phyloP scores from a whole-genome alignment of 1,140 invertebrate species.

The Trinorchestia longiramus region DNA sequence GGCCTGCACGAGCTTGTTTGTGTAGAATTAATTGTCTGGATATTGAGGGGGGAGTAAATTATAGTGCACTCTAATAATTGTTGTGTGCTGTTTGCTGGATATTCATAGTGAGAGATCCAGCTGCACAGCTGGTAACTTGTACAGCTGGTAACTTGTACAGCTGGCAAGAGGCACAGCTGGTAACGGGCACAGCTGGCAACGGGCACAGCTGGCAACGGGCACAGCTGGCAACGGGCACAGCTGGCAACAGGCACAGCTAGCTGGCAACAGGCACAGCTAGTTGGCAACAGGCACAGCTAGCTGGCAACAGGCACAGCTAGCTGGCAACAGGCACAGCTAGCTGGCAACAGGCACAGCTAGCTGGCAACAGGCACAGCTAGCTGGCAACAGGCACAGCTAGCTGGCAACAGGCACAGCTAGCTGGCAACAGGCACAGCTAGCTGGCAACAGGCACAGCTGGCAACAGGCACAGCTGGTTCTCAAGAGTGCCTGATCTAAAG shows the following conservation, averaged over 20 bases:
- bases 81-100: no score
- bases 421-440: background rate
- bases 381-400: background rate
- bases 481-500: background rate
- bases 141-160: background rate
- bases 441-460: no score
- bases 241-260: background rate
- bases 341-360: background rate
- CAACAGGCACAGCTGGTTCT: background rate
- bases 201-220: background rate
- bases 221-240: background rate
- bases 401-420: background rate
- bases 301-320: background rate
- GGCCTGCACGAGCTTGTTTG: no score
- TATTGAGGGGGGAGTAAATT: no score
- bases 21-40: no score
- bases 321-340: background rate
- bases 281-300: background rate
- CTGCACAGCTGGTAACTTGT: background rate
- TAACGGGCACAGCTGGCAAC: background rate
- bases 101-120: no score
- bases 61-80: no score
- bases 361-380: background rate
- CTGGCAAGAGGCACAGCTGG: background rate
- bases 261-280: background rate